A percentile compares a stretch with the other conserved stretches of the same genome.
Conservation (phyloP, 2,888 invertebrate genomes). For the Catocala sponsa region DNA sequence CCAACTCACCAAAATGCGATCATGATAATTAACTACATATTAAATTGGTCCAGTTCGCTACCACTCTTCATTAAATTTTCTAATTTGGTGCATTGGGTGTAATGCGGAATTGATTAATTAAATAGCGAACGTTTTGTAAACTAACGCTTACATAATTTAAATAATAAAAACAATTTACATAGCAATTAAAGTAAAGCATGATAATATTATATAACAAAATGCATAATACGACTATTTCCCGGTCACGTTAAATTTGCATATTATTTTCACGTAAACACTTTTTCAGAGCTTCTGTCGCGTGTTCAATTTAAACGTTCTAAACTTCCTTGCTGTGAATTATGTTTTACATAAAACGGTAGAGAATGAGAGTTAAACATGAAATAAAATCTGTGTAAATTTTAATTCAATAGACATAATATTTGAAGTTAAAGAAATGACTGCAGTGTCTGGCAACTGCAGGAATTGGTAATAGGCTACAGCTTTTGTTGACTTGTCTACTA, state of each 20-base stretch:
- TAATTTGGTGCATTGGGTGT: too few relatives aligned
- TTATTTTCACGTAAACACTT: background rate
- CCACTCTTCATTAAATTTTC: too few relatives aligned
- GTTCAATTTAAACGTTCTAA: background rate
- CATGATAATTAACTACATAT: too few relatives aligned
- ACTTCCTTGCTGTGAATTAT: conserved; percentile 1
- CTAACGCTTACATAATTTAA: background rate
- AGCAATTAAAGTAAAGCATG: background rate
- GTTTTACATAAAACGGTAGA: conserved; percentile 7
- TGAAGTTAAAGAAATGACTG: too few relatives aligned
- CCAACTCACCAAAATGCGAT: too few relatives aligned
- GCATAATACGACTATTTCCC: background rate
- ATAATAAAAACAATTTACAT: background rate
- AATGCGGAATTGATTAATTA: too few relatives aligned
- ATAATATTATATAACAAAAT: background rate
- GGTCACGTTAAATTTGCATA: conserved; percentile 11
- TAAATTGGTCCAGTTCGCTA: too few relatives aligned
- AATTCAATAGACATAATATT: too few relatives aligned
- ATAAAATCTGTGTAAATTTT: background rate
- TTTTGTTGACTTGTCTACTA: too few relatives aligned
- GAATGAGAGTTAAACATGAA: background rate
- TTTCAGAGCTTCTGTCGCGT: conserved; percentile 4
- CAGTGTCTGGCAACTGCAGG: too few relatives aligned
- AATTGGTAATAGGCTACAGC: too few relatives aligned
- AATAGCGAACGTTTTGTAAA: too few relatives aligned